These are phyloP conservation scores for Chalcosyrphus nemorum DNA, from an alignment of 2,888 invertebrate genomes.

Conservation along the genomic window DNA sequence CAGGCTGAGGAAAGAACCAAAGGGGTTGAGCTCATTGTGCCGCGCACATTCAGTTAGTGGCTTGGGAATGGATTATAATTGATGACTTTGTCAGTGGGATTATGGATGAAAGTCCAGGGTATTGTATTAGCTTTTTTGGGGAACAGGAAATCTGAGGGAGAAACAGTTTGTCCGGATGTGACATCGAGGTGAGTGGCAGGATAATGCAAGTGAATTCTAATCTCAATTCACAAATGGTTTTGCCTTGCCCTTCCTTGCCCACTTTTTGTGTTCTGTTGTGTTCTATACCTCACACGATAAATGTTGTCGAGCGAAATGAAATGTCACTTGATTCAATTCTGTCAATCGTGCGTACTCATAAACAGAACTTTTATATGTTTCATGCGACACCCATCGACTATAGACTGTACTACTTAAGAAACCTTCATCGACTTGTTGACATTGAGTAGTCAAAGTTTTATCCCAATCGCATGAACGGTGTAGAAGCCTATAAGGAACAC, in stretches of 20 bases:
- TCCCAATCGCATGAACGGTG: no score
- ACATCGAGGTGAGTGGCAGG: not conserved
- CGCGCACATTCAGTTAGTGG: not conserved
- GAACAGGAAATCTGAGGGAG: slow-evolving; percentile 17
- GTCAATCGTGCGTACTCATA: no score
- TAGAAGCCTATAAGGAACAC: no score
- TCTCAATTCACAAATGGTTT: not conserved
- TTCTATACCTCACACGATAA: no score
- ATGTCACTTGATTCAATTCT: no score
- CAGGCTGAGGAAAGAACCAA: not conserved
- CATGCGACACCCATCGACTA: no score
- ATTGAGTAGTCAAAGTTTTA: no score
- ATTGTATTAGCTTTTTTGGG: slow-evolving; percentile 6
- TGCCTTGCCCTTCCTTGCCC: not conserved
- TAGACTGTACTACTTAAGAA: no score
- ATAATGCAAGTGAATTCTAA: not conserved
- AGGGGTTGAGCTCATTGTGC: not conserved
- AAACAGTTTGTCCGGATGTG: not conserved
- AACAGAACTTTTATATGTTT: no score
- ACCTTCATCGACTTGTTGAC: no score
- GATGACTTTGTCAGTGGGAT: slow-evolving; percentile 53
- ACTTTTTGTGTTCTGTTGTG: no score
- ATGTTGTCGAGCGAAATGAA: no score
- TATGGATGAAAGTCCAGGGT: slow-evolving; percentile 51
- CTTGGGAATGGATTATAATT: slow-evolving; percentile 38